These are phyloP conservation scores for Aradophagus sp. DNA, from an alignment of 1,140 invertebrate species.

Conservation along the genomic window DNA sequence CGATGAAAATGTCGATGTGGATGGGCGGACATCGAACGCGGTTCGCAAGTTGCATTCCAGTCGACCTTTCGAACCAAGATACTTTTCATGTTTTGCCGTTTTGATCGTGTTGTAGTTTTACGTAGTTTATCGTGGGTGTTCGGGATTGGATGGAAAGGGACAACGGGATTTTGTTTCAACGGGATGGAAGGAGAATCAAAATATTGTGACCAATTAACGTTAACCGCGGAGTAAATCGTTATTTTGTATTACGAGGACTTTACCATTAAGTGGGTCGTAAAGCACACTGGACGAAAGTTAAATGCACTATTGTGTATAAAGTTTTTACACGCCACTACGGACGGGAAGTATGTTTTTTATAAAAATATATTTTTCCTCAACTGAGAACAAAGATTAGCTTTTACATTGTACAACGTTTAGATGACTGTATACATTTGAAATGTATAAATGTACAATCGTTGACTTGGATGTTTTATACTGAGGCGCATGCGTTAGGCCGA, in stretches of 20 bases:
- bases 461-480: slow-evolving; percentile 37
- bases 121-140: slow-evolving; percentile 55
- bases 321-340: slow-evolving; percentile 40
- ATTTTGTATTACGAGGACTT: slow-evolving; percentile 36
- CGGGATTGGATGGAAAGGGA: slow-evolving; percentile 18
- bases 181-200: too few species aligned
- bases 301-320: slow-evolving; percentile 51
- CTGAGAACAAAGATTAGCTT: slow-evolving; percentile 49
- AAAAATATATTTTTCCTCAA: slow-evolving; percentile 53
- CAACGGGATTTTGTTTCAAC: too few species aligned
- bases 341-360: slow-evolving; percentile 53
- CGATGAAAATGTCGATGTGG: slow-evolving; percentile 51
- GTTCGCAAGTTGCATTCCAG: slow-evolving; percentile 22
- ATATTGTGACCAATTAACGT: too few species aligned
- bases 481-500: too few species aligned
- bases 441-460: slow-evolving; percentile 39
- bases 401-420: slow-evolving; percentile 49
- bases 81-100: slow-evolving; percentile 48
- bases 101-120: slow-evolving; percentile 49
- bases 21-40: slow-evolving; percentile 43
- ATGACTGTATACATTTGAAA: slow-evolving; percentile 45
- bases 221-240: too few species aligned
- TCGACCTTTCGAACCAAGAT: slow-evolving; percentile 18
- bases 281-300: slow-evolving; percentile 51
- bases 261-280: slow-evolving; percentile 29